phyloP scores from a whole-genome alignment of 2,797 vertebrate genomes.

The Urophycis tenuis region DNA sequence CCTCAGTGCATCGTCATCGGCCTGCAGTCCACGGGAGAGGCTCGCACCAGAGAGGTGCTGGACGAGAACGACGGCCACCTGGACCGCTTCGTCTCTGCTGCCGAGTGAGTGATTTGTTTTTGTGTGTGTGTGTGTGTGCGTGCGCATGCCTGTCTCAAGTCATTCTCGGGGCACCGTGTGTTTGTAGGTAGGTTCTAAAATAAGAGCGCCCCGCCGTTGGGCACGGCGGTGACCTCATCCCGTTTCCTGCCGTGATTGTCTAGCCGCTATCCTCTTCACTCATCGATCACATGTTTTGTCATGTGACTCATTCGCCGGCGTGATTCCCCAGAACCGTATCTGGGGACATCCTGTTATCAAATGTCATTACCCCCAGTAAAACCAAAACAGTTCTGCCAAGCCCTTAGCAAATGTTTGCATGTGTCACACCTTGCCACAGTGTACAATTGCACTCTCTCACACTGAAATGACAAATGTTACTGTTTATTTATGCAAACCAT shows the following conservation, averaged over 20 bases:
- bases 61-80: slow-evolving; percentile 92
- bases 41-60: slow-evolving; percentile 92
- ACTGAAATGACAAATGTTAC: not conserved
- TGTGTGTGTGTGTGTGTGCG: too few relatives aligned
- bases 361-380: not conserved
- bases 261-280: not conserved
- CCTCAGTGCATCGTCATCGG: slow-evolving; percentile 90
- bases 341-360: not conserved
- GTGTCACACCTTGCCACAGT: not conserved
- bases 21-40: slow-evolving; percentile 97
- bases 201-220: not conserved
- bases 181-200: not conserved
- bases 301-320: not conserved
- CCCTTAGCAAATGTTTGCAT: not conserved
- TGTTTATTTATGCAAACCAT: not conserved
- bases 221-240: not conserved
- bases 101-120: slow-evolving; percentile 77
- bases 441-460: not conserved
- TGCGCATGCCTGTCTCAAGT: too few relatives aligned
- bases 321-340: not conserved
- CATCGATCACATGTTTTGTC: not conserved
- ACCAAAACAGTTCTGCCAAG: not conserved
- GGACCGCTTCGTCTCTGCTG: slow-evolving; percentile 93
- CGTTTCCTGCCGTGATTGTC: not conserved
- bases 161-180: not conserved